phyloP scores from a whole-genome alignment of 2,888 invertebrate genomes.

The Lucinisca nassula region DNA sequence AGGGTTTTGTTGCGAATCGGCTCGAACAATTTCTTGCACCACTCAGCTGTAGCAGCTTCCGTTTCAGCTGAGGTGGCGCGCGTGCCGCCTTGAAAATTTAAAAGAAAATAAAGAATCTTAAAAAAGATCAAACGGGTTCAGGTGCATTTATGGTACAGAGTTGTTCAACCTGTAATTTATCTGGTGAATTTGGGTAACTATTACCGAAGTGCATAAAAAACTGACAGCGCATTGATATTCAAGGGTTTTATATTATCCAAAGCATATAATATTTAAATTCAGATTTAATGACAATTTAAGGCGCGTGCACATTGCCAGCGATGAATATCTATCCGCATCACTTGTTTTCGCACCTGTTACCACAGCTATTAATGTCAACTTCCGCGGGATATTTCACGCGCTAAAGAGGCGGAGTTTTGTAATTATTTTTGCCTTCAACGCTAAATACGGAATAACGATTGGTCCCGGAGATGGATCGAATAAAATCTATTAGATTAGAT shows the following conservation, averaged over 20 bases:
- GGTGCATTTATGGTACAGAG: background rate
- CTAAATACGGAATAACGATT: background rate
- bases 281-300: conserved; percentile 14
- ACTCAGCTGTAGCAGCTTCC: background rate
- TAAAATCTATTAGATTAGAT: background rate
- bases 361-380: background rate
- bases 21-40: background rate
- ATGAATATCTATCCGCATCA: conserved; percentile 9
- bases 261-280: background rate
- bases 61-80: background rate
- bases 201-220: background rate
- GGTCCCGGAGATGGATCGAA: background rate
- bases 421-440: background rate
- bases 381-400: background rate
- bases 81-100: background rate
- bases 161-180: background rate
- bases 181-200: background rate
- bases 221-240: background rate
- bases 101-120: background rate
- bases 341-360: conserved; percentile 7
- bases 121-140: background rate
- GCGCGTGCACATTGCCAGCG: background rate
- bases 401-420: background rate
- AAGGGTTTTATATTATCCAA: background rate
- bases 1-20: background rate